These are phyloP conservation scores for Panulirus ornatus DNA, from an alignment of 1,140 invertebrate genomes.

Conservation along the genomic window DNA sequence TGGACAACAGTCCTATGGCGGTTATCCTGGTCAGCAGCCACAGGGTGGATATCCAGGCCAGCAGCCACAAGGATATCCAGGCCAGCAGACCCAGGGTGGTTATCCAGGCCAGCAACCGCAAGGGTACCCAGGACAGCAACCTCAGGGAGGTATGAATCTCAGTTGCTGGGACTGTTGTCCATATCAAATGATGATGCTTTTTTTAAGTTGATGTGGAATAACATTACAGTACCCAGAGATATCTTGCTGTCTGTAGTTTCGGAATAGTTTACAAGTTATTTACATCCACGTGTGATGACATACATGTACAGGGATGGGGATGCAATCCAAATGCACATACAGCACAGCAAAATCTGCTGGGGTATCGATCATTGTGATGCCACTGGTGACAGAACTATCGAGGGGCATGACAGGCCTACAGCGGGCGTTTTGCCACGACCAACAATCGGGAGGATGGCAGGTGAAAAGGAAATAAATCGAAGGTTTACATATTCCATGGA, in stretches of 20 bases:
- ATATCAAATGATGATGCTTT: background rate
- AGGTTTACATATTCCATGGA: too few species aligned
- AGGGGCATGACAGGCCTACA: too few species aligned
- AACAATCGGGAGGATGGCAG: too few species aligned
- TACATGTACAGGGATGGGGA: too few species aligned
- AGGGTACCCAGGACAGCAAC: slow-evolving; percentile 41
- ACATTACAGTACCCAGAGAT: background rate
- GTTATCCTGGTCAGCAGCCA: background rate
- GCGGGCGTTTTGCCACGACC: too few species aligned
- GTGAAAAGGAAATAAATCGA: too few species aligned
- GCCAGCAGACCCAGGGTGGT: slow-evolving; percentile 36
- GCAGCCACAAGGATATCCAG: slow-evolving; percentile 35
- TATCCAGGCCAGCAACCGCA: slow-evolving; percentile 40
- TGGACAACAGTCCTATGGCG: slow-evolving; percentile 32
- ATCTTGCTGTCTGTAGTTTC: background rate
- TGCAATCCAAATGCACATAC: too few species aligned
- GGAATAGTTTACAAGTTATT: too few species aligned
- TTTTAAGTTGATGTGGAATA: background rate
- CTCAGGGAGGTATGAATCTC: background rate
- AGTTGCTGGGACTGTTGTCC: background rate
- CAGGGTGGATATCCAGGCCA: slow-evolving; percentile 37
- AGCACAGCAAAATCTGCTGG: too few species aligned
- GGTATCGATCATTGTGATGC: too few species aligned
- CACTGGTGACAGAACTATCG: too few species aligned
- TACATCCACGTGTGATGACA: too few species aligned